Percentiles rank a stretch among this genome's conserved stretches.
These are phyloP conservation scores for Saxidomus purpurata DNA, from an alignment of 1,140 invertebrate species.

Conservation along the genomic window DNA sequence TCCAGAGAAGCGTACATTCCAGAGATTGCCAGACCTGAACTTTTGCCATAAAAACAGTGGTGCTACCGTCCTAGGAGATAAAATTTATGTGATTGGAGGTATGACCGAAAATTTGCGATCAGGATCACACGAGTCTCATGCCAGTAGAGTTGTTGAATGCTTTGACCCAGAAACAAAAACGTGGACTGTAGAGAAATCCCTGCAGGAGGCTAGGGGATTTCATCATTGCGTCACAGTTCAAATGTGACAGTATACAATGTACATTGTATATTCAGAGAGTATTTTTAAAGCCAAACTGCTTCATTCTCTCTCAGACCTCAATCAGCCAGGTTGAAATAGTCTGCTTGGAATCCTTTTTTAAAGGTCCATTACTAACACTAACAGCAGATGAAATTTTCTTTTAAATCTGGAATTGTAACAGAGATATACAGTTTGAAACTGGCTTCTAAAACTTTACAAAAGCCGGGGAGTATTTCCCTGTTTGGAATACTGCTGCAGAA, in stretches of 20 bases:
- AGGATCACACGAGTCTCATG: conserved; percentile 88
- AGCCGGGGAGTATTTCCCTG: no score
- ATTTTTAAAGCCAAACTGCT: no score
- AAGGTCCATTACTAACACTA: no score
- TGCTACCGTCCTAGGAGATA: conserved; percentile 93
- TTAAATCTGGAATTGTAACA: no score
- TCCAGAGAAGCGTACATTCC: conserved; percentile 84
- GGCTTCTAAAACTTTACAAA: no score
- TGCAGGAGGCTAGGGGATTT: conserved; percentile 78
- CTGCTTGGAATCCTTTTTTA: no score
- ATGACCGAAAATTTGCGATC: conserved; percentile 87
- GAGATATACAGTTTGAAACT: no score
- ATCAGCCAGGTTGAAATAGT: no score
- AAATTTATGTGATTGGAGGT: conserved; percentile 94
- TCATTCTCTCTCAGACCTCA: no score
- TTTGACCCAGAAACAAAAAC: conserved; percentile 92
- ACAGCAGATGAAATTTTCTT: no score
- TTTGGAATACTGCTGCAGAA: no score
- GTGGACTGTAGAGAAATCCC: conserved; percentile 89
- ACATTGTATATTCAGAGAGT: no score
- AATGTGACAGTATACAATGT: conserved; percentile 73
- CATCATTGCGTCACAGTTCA: conserved; percentile 83
- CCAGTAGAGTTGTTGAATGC: conserved; percentile 90
- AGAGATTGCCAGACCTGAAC: conserved; percentile 78
- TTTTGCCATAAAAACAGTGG: conserved; percentile 85